Evolutionary conservation across 2,113 vertebrate species (phyloP), one percentile per base, ranked within the genome.

Genomic region (Rhipidura dahli): DNA sequence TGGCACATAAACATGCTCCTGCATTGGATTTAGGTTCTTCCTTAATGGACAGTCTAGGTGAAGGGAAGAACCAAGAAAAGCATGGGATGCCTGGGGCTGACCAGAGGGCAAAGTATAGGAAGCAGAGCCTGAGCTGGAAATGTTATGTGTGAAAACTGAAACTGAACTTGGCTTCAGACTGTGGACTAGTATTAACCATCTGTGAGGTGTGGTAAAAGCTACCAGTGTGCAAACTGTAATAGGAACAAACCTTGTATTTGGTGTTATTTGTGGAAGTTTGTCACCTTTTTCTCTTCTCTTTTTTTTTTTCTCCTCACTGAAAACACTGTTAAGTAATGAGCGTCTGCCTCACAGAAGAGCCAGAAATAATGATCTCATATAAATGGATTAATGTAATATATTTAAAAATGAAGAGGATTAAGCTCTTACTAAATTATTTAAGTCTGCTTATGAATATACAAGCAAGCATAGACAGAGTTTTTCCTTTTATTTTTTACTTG

Each of bases 331-430:
- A 56, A 8, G 7, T 78, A 77, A 16, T 42, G 35, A 45, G 28
- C 30, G 27, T 45, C 65, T 69, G 42, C 61, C 37, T 93, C 60
- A 76, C 31, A 82, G 42, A 69, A 78, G 28, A 89, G 73, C 77
- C 87, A 30, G 66, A 84, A 81, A 47, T 81, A 70, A 72, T 31
- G 45, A 77, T 49, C 86, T 66, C 26, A n/a, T 90, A 72, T 59
- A 77, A 91, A 72, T 70, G 47, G 45, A 94, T 96, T 96, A 94
- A 89, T 71, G 60, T 66, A 83, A 61, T 81, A 42, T 54, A 91
- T 89, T 96, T 90, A n/a, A 80, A 93, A 60, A 35, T 89, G 57
- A 73, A 89, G 94, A 92, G 21, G 37, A 80, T 94, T 96, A 92
- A 78, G 12, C 72, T 93, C 26, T 47, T 65, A 45, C 61, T 85